phyloP scores from a whole-genome alignment of 1,140 invertebrate genomes.

The Drosophila fuyamai region DNA sequence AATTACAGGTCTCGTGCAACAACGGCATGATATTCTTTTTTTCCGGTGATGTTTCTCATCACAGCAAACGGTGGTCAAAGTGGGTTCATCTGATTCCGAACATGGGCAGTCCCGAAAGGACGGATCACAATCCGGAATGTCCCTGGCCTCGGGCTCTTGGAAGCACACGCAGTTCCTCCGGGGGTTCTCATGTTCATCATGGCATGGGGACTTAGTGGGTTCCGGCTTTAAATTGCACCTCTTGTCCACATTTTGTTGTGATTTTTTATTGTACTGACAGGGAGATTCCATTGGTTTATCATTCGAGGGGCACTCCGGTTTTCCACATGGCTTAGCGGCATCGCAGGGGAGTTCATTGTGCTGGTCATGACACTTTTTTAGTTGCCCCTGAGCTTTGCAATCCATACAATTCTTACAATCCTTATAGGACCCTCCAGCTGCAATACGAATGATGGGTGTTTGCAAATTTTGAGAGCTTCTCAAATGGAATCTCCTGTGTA shows the following conservation, averaged over 20 bases:
- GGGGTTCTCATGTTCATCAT: background rate
- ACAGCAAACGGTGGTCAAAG: background rate
- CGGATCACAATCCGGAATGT: background rate
- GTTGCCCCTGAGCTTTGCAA: background rate
- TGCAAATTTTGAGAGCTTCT: background rate
- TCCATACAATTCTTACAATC: too few species aligned
- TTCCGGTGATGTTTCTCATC: background rate
- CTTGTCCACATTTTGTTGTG: background rate
- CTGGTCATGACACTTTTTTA: background rate
- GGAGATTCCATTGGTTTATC: background rate
- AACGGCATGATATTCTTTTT: too few species aligned
- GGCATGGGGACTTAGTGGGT: background rate
- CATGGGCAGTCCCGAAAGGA: background rate
- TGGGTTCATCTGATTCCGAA: too few species aligned
- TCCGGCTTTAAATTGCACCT: background rate
- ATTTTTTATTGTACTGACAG: background rate
- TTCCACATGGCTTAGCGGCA: background rate
- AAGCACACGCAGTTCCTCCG: slow-evolving; percentile 2
- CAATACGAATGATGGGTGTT: too few species aligned
- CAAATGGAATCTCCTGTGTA: background rate
- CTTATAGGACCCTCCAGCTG: background rate
- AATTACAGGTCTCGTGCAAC: slow-evolving; percentile 11
- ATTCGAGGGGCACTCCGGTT: background rate
- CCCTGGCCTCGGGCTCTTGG: background rate
- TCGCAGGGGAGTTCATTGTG: background rate